Base-by-base conservation (phyloP, 2,888 invertebrate species). In the Leptopilina drosophilae region DNA sequence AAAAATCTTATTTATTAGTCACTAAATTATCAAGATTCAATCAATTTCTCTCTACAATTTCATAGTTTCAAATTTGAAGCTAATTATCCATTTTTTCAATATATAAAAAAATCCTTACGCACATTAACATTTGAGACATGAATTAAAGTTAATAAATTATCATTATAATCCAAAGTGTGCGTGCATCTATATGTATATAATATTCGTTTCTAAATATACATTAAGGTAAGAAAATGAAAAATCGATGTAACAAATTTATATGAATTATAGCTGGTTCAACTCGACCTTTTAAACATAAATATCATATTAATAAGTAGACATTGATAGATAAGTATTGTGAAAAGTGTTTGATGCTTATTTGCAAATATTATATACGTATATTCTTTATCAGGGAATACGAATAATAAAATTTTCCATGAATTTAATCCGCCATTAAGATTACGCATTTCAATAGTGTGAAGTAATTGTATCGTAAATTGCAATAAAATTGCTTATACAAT, bases 401-500 rank as follows among this genome's bases (percentile, higher is more conserved):
- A 53, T 69, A 69, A 69, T 69, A 69, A 69, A 69, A 14, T 69
- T 26, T 26, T 26, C 49, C 49, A 49, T 26, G 69, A 8, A 56
- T 73, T 53, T n/a, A 15, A 73, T n/a, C 6, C 33, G n/a, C 40
- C 73, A 73, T 73, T 73, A 33, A 56, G 73, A 33, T 73, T 56
- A 56, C 56, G 73, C 64, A 64, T 64, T 73, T 73, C 53, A 53
- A 33, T 33, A 26, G 69, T 56, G 73, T 33, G n/a, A 73, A 73
- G 69, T 69, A 69, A 69, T 69, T 53, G 69, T 56, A 33, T 26
- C 56, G 26, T 73, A 73, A 73, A 73, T 73, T 56, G 33, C 33
- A 73, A 56, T 73, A n/a, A 56, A 73, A 73, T 73, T 33, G 73
- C 73, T 56, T 9, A 33, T 33, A n/a, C 33, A 73, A 73, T 73